Conservation (phyloP, 2,797 vertebrate species). For the Chelidonichthys spinosus region DNA sequence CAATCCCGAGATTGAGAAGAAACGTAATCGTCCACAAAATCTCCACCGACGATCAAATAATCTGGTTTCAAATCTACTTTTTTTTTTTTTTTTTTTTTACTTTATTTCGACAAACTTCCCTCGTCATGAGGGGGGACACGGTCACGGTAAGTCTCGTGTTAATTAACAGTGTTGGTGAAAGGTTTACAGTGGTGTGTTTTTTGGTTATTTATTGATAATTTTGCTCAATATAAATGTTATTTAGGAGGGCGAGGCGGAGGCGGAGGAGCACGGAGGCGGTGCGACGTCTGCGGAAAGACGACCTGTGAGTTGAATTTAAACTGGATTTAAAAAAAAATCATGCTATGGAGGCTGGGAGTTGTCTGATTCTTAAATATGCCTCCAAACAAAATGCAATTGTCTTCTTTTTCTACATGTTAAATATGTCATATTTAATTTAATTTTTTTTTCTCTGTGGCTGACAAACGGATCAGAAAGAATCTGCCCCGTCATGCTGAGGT, state of each 20-base stretch:
- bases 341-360: too few relatives aligned
- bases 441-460: not conserved
- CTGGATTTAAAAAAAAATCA: fast-evolving
- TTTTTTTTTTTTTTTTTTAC: too few relatives aligned
- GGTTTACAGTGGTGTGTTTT: fast-evolving
- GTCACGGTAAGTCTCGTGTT: conserved; percentile 17
- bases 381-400: not conserved
- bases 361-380: not conserved
- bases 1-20: fast-evolving
- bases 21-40: fast-evolving
- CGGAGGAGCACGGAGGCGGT: not conserved
- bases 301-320: conserved; percentile 57
- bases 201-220: not conserved
- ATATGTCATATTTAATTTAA: not conserved
- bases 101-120: not conserved
- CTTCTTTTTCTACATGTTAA: not conserved
- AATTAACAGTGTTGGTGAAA: not conserved
- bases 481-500: not conserved
- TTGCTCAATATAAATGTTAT: not conserved
- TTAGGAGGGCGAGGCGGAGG: conserved; percentile 34
- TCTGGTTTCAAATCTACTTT: fast-evolving
- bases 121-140: conserved; percentile 45
- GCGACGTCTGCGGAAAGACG: conserved; percentile 37
- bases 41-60: not conserved
- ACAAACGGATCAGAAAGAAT: not conserved